These are phyloP conservation scores for Himantopus leucocephalus DNA, from an alignment of 2,113 vertebrate genomes.

Conservation along the genomic window DNA sequence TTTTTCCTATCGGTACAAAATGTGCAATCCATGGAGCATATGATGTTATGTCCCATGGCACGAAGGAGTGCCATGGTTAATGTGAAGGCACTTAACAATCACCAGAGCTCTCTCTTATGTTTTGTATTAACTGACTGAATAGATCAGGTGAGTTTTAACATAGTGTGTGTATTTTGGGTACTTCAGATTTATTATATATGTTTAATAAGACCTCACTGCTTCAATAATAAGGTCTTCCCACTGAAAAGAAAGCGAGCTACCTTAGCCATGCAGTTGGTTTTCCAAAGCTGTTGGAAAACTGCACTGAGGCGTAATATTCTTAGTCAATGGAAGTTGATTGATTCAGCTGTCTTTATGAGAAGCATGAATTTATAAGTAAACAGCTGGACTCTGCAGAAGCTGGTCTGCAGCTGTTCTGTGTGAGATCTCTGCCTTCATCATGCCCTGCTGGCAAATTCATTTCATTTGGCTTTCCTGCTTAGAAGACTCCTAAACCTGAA, in stretches of 20 bases:
- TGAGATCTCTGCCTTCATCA: neutral
- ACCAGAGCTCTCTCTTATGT: neutral
- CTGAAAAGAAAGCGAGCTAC: neutral
- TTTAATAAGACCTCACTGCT: neutral
- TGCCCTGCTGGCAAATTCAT: neutral
- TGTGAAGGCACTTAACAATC: neutral
- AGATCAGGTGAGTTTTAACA: neutral
- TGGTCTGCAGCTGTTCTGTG: neutral
- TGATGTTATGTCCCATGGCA: neutral
- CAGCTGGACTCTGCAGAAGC: neutral
- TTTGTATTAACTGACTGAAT: neutral
- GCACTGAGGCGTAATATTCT: neutral
- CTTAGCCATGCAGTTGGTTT: neutral
- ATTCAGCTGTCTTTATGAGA: neutral
- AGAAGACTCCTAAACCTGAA: neutral
- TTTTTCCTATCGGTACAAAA: neutral
- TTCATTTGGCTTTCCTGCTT: neutral
- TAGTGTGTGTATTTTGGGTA: neutral
- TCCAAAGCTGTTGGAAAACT: neutral
- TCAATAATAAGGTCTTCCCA: neutral
- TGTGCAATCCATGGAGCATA: neutral
- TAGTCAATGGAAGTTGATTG: neutral
- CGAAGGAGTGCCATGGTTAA: neutral
- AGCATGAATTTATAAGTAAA: neutral
- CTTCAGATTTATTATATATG: neutral